A percentile compares a stretch with the other conserved stretches of the same genome.
Evolutionary conservation across 2,797 vertebrate genomes (phyloP).

Genomic region (Bradypodion ventrale): DNA sequence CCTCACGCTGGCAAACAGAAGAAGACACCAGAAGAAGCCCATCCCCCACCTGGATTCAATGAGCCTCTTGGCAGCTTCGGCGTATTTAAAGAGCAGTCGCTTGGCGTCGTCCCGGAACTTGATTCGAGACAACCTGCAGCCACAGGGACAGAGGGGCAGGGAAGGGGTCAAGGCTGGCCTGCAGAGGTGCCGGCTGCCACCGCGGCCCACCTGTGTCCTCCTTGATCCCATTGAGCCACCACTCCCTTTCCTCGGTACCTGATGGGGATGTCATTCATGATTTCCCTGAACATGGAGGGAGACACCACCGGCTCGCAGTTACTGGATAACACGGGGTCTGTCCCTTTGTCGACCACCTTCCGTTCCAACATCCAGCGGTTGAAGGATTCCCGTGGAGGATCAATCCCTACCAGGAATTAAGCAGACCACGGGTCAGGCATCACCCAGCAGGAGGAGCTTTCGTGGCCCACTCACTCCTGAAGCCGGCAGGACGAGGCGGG

Average conservation of each 20-base stretch:
- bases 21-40: too few relatives aligned
- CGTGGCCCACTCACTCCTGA: too few relatives aligned
- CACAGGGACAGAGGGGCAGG: background rate
- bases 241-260: slow-evolving; percentile 74
- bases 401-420: slow-evolving; percentile 84
- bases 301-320: slow-evolving; percentile 94
- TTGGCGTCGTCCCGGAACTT: slow-evolving; percentile 98
- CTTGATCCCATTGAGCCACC: rapidly evolving
- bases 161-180: background rate
- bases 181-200: background rate
- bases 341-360: slow-evolving; percentile 93
- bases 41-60: slow-evolving; percentile 91
- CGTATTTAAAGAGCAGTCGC: slow-evolving; percentile 93
- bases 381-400: slow-evolving; percentile 95
- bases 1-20: rapidly evolving
- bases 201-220: background rate
- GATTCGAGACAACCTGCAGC: slow-evolving; percentile 90
- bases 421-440: background rate
- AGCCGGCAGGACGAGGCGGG: too few relatives aligned
- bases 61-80: slow-evolving; percentile 94
- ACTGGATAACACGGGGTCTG: slow-evolving; percentile 91
- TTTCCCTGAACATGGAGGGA: slow-evolving; percentile 97
- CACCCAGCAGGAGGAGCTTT: too few relatives aligned
- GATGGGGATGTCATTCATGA: slow-evolving; percentile 99
- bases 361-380: slow-evolving; percentile 97